Evolutionary conservation across 1,140 invertebrate species (phyloP).

Genomic region (Drosophila sproati): DNA sequence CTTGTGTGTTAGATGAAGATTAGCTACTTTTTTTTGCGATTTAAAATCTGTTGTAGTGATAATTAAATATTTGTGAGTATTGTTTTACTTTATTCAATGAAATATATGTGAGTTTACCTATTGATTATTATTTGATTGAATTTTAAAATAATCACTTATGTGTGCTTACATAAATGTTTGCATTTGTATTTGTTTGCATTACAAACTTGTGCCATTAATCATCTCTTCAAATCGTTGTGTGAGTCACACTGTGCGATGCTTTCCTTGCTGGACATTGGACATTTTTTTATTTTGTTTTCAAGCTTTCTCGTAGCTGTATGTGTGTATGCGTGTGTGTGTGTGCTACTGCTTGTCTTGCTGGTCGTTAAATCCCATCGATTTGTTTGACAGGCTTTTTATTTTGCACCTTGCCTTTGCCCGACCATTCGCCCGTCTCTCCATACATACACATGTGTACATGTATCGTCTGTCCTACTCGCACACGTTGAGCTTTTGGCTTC

Average conservation of each 20-base stretch:
- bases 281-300: neutral
- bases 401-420: slow-evolving; percentile 19
- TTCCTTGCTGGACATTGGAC: neutral
- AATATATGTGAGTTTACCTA: no score
- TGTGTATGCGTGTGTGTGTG: slow-evolving; percentile 14
- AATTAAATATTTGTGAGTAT: no score
- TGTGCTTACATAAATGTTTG: no score
- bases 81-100: no score
- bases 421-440: neutral
- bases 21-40: neutral
- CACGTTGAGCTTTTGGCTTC: slow-evolving; percentile 24
- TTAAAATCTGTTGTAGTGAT: no score
- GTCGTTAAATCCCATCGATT: slow-evolving; percentile 65
- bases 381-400: slow-evolving; percentile 74
- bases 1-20: neutral
- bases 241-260: slow-evolving; percentile 8
- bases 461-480: neutral
- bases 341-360: slow-evolving; percentile 23
- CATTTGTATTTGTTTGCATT: neutral
- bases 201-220: slow-evolving; percentile 3
- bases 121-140: no score
- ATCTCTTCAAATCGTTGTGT: slow-evolving; percentile 27
- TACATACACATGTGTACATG: neutral
- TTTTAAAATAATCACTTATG: no score
- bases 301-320: slow-evolving; percentile 40